phyloP scores from a whole-genome alignment of 2,888 invertebrate species.

The Orthosia gracilis region DNA sequence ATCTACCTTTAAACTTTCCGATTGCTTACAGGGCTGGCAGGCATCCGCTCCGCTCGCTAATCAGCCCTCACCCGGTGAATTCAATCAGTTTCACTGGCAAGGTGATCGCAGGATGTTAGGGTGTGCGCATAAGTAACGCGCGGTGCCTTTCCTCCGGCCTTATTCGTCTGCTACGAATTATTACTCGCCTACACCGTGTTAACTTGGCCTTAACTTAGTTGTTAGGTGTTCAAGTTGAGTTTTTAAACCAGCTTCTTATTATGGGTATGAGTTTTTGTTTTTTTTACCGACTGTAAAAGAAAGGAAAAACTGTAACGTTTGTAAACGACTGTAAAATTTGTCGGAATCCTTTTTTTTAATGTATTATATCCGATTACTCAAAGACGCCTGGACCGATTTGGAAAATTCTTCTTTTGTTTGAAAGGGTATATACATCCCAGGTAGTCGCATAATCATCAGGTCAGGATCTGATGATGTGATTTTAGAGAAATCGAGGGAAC shows the following conservation, averaged over 20 bases:
- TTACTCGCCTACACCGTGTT: constrained; percentile 60
- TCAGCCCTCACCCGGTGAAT: constrained; percentile 69
- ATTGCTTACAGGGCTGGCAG: too few relatives aligned
- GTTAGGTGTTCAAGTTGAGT: not conserved
- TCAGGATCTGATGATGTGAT: too few relatives aligned
- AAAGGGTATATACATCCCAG: too few relatives aligned
- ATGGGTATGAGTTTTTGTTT: fast-evolving
- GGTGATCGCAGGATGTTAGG: constrained; percentile 79
- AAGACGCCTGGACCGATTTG: too few relatives aligned
- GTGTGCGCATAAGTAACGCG: constrained; percentile 86
- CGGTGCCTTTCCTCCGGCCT: constrained; percentile 73
- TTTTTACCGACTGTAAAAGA: too few relatives aligned
- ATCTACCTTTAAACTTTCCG: not conserved
- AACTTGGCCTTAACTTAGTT: constrained; percentile 52
- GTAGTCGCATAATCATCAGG: too few relatives aligned
- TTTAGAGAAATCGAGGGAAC: too few relatives aligned
- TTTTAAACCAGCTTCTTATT: not conserved
- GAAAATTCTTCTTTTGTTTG: too few relatives aligned
- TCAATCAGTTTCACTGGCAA: constrained; percentile 86
- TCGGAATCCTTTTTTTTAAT: too few relatives aligned
- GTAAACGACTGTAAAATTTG: too few relatives aligned
- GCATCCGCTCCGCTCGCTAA: constrained; percentile 70
- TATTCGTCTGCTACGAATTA: constrained; percentile 64
- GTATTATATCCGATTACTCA: too few relatives aligned
- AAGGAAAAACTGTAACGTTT: too few relatives aligned